These are phyloP conservation scores for Notarius quadriscutis DNA, from an alignment of 2,113 vertebrate genomes.

Conservation along the genomic window DNA sequence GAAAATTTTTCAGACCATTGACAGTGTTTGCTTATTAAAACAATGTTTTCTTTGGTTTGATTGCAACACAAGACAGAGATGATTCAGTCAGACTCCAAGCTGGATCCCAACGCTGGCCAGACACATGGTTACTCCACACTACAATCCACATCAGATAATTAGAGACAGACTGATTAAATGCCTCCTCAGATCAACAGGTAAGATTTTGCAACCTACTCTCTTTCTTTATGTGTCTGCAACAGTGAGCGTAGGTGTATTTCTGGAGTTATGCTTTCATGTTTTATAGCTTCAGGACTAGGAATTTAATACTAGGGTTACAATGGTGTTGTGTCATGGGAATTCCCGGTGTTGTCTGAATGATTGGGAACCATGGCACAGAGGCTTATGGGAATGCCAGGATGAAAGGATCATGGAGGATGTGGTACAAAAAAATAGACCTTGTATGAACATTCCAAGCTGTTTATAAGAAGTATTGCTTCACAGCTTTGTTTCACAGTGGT, in stretches of 20 bases:
- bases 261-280: neutral
- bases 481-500: neutral
- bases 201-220: too few species aligned
- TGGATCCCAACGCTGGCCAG: neutral
- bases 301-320: constrained; percentile 36
- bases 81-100: neutral
- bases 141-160: neutral
- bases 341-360: constrained; percentile 3
- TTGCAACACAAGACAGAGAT: neutral
- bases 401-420: neutral
- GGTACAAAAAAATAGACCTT: neutral
- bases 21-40: neutral
- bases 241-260: neutral
- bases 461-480: neutral
- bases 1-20: neutral
- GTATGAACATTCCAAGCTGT: neutral
- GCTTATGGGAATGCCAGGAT: constrained; percentile 9
- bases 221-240: neutral
- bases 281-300: constrained; percentile 24
- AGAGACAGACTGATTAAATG: constrained; percentile 15
- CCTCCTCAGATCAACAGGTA: neutral
- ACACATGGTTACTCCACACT: neutral
- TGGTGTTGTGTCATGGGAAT: constrained; percentile 24
- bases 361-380: constrained; percentile 2
- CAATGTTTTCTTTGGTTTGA: neutral